Evolutionary conservation across 2,888 invertebrate species (phyloP).

Genomic region (Cataglyphis livida): DNA sequence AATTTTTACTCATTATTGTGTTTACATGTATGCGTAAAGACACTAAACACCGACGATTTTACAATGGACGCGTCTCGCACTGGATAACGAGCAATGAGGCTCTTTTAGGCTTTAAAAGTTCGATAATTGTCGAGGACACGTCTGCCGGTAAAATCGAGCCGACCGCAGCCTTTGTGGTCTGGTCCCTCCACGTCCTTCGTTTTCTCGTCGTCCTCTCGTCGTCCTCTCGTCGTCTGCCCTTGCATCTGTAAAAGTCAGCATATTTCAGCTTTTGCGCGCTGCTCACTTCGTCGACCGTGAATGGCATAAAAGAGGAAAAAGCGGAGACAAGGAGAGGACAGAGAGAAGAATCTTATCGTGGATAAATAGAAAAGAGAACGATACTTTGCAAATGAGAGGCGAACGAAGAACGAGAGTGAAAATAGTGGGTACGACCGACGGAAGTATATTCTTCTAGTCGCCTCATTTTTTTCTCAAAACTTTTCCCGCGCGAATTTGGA

Average conservation of each 20-base stretch:
- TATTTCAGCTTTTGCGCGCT: constrained; percentile 79
- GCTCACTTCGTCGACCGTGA: constrained; percentile 61
- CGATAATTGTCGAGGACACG: constrained; percentile 85
- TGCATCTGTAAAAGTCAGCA: constrained; percentile 84
- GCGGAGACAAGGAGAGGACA: constrained; percentile 23
- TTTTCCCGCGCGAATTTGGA: constrained; percentile 57
- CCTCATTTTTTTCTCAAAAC: constrained; percentile 46
- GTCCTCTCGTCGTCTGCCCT: constrained; percentile 60
- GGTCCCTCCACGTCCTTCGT: constrained; percentile 69
- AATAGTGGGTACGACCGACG: constrained; percentile 24
- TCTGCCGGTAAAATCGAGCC: constrained; percentile 84
- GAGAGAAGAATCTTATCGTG: constrained; percentile 9
- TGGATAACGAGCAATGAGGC: constrained; percentile 70
- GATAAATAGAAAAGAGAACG: constrained; percentile 46
- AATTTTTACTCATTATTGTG: neutral
- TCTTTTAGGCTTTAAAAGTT: constrained; percentile 84
- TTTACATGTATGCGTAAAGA: constrained; percentile 56
- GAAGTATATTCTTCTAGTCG: constrained; percentile 26
- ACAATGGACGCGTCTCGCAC: constrained; percentile 72
- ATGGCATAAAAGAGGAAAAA: constrained; percentile 49
- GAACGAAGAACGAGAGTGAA: constrained; percentile 46
- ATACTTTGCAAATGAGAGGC: constrained; percentile 35
- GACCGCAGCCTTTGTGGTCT: constrained; percentile 85
- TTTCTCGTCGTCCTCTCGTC: constrained; percentile 35
- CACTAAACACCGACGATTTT: constrained; percentile 65